Evolutionary conservation across 1,140 invertebrate genomes (phyloP), one percentile per base, ranked within the genome.

Genomic region (Fopius arisanus): DNA sequence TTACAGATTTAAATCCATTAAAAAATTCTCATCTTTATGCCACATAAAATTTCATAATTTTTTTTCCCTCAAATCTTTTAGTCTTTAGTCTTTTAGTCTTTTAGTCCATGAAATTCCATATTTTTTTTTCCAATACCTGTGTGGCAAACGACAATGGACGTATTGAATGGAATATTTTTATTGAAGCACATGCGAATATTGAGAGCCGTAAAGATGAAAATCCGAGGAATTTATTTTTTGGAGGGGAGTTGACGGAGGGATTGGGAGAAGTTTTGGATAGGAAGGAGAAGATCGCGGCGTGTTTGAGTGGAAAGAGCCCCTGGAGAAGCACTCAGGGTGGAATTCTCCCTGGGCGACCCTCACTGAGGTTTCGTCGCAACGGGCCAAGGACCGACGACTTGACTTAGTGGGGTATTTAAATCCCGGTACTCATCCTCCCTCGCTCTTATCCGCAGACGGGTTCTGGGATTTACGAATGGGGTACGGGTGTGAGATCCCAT

Each of bases 341-440:
- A 66, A 41, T 68, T 68, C 16, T 68, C 66, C 66, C 66, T 48
- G 16, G 66, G 66, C 66, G 40, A 28, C 66, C 66, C 37, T 48
- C 48, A 7, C 26, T 51, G 23, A 59, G 54, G 54, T 26, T 26
- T 59, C 43, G n/a, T 51, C 43, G 43, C 43, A 51, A 51, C 43
- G 23, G 33, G 21, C 43, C 28, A 14, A 48, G 21, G 40, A 31
- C 19, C 48, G 48, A 69, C 19, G 43, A 69, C 67, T 43, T 69
- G 67, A 69, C 40, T 48, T 69, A 51, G 48, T 51, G 40, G 41
- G 67, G 67, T 69, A 69, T 69, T 69, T 69, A 69, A 69, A 69
- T 69, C 67, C 48, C 23, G 12, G 31, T n/a, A 12, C n/a, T 54
- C 33, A 19, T n/a, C 29, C 23, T 21, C 67, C 43, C 28, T 23